Evolutionary conservation across 1,140 invertebrate species (phyloP).

Genomic region (Apis laboriosa): DNA sequence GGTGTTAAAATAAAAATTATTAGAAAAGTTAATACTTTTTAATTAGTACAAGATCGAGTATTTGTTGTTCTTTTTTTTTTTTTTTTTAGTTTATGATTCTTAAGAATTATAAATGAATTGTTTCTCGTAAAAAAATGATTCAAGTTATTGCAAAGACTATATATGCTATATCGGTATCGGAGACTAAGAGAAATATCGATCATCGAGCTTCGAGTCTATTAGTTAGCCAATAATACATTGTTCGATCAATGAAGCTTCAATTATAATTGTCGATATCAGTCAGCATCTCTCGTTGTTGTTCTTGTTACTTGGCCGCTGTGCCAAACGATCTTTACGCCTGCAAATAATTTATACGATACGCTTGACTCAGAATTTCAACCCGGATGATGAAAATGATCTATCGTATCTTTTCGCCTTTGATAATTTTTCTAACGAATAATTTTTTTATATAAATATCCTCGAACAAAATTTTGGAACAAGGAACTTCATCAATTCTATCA

Average conservation of each 20-base stretch:
- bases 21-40: too few relatives aligned
- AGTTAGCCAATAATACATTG: background rate
- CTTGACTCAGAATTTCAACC: background rate
- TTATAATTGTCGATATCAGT: slow-evolving; percentile 10
- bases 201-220: background rate
- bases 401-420: background rate
- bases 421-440: background rate
- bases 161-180: too few relatives aligned
- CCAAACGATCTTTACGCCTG: background rate
- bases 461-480: too few relatives aligned
- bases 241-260: slow-evolving; percentile 5
- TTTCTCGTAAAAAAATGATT: too few relatives aligned
- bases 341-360: background rate
- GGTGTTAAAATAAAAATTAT: too few relatives aligned
- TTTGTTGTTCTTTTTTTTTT: too few relatives aligned
- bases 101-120: too few relatives aligned
- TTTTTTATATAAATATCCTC: too few relatives aligned
- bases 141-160: too few relatives aligned
- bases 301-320: slow-evolving; percentile 15
- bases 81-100: too few relatives aligned
- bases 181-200: background rate
- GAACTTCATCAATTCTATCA: too few relatives aligned
- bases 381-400: background rate
- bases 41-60: too few relatives aligned
- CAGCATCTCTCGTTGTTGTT: slow-evolving; percentile 12